Evolutionary conservation across 2,888 invertebrate genomes (phyloP), one percentile per base, ranked within the genome.

Genomic region (Sarcophaga caerulescens): DNA sequence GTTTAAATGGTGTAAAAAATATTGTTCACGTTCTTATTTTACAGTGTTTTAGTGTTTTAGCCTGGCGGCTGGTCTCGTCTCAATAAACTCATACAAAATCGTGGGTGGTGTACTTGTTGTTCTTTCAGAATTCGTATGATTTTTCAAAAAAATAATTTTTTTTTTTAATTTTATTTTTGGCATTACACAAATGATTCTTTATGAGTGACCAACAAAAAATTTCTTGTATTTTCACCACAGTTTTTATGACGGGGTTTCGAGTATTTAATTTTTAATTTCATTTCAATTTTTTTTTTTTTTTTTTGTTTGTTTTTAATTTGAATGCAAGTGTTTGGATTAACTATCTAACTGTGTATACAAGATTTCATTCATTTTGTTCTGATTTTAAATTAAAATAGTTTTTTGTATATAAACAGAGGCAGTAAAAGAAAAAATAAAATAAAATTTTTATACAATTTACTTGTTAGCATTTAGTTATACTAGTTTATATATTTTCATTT

Each of bases 21-120:
- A 63, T 44, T 77, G 21, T 57, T 25, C 52, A 66, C 77, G 57
- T 74, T 74, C 59, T 77, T 57, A 71, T 81, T 65, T 77, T 62
- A 11, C 59, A 35, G 12, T 1, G 14, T 6, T 23, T 73, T 66
- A 14, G 52, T 17, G 52, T 52, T 62, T 63, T 71, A 25, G 81
- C 77, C 76, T 77, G 74, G 52, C 74, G 84, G 81, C 84, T 84
- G 86, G 70, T 74, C 70, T 66, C 62, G 35, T 74, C 70, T 66
- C 62, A 8, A 69, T 63, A 19, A 70, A 14, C n/a, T 65, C 77
- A 60, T 19, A 47, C 21, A 35, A 74, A 47, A 25, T 75, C 81
- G 86, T 86, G 86, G 86, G 86, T 85, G 85, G 82, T 85, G 83
- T 59, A 76, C 59, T 76, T 70, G 57, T 74, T 84, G 57, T 74